A percentile compares a stretch with the other conserved stretches of the same genome.
Conservation (phyloP, 2,113 vertebrate genomes). For the Hyperopisus bebe region DNA sequence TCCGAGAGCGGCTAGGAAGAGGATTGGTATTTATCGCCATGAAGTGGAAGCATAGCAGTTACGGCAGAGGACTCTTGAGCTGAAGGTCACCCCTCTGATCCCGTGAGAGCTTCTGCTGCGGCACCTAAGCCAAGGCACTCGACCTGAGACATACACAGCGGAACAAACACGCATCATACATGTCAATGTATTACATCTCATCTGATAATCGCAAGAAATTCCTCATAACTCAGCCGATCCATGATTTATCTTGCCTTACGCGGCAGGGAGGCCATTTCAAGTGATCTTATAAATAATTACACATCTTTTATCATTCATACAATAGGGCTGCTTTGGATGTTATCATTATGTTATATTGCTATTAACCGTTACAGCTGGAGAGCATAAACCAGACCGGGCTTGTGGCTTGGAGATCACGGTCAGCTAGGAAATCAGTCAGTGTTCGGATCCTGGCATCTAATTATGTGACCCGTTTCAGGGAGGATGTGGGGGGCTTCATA, state of each 20-base stretch:
- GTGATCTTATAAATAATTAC: neutral
- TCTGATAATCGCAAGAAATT: neutral
- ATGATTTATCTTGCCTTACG: neutral
- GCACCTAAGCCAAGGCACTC: neutral
- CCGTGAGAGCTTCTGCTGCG: neutral
- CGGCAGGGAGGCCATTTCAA: neutral
- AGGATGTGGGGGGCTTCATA: neutral
- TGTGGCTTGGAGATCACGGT: neutral
- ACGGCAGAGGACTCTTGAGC: neutral
- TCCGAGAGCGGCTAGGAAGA: neutral
- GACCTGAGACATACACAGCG: neutral
- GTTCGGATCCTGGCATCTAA: neutral
- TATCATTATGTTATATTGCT: neutral
- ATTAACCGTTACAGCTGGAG: neutral
- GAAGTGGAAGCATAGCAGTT: neutral
- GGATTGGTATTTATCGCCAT: neutral
- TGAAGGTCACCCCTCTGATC: neutral
- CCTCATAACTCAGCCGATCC: neutral
- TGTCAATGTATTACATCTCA: neutral
- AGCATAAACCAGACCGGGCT: neutral
- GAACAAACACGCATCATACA: neutral
- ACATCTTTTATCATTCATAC: neutral
- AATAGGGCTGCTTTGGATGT: neutral
- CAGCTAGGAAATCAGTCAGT: neutral
- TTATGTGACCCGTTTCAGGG: neutral